These are phyloP conservation scores for Suncus etruscus DNA, from an alignment of 2,113 vertebrate species.

Conservation along the genomic window DNA sequence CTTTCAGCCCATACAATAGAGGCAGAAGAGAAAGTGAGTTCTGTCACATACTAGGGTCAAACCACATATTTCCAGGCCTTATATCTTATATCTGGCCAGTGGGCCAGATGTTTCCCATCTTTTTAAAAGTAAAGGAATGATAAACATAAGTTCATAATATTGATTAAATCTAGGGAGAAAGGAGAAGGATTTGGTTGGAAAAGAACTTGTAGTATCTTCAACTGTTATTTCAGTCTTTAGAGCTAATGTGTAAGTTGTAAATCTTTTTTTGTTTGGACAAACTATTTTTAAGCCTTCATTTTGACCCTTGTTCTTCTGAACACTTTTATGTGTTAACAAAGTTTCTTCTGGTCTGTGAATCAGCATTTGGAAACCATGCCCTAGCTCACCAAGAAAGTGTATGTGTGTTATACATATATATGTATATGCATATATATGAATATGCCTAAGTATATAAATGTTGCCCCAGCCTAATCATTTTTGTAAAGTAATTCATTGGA, in stretches of 20 bases:
- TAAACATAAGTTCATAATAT: not conserved
- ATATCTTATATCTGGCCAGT: too few species aligned
- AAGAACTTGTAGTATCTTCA: not conserved
- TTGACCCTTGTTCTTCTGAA: not conserved
- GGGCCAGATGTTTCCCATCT: too few species aligned
- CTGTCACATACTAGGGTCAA: too few species aligned
- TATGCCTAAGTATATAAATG: not conserved
- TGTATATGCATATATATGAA: not conserved
- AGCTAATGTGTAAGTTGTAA: not conserved
- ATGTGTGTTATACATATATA: too few species aligned
- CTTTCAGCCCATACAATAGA: too few species aligned
- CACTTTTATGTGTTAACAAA: not conserved
- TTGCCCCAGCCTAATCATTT: not conserved
- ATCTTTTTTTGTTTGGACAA: conserved; percentile 11
- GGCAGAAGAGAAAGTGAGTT: too few species aligned
- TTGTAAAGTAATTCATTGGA: too few species aligned
- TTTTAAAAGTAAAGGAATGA: not conserved
- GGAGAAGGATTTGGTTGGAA: not conserved
- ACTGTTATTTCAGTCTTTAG: conserved; percentile 23
- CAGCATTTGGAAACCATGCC: not conserved
- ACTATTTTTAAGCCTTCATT: conserved; percentile 8
- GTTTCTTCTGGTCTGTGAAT: not conserved
- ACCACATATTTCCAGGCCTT: too few species aligned
- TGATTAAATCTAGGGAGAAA: not conserved
- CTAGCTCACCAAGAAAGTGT: not conserved